Evolutionary conservation across 53 echinoderm and acorn worm species (phyloP).

Genomic region (Luidia sarsii): DNA sequence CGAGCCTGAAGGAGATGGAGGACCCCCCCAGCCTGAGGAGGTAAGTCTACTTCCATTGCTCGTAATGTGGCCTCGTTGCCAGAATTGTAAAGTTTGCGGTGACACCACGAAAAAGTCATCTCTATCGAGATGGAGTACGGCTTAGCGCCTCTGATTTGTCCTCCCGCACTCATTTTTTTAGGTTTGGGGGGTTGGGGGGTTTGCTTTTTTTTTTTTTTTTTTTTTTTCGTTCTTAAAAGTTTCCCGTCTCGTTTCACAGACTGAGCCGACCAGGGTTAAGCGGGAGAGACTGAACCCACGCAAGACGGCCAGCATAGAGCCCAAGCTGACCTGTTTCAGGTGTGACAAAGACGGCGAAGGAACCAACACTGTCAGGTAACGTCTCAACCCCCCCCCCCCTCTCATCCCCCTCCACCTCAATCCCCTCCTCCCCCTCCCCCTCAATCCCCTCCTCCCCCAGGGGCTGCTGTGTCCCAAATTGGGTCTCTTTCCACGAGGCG

Average conservation of each 20-base stretch:
- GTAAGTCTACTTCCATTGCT: conserved; percentile 4
- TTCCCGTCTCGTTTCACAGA: background rate
- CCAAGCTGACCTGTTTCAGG: conserved; percentile 21
- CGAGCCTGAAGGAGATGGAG: conserved; percentile 38
- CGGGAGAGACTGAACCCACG: background rate
- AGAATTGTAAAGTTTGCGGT: too few relatives aligned
- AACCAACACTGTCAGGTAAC: conserved; percentile 66
- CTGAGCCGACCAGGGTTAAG: conserved; percentile 29
- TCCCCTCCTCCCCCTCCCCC: background rate
- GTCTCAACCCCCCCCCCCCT: background rate
- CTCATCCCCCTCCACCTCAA: background rate
- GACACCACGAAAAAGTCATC: too few relatives aligned
- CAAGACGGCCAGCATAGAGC: background rate
- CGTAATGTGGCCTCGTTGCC: too few relatives aligned
- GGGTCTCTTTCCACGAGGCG: too few relatives aligned
- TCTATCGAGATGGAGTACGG: too few relatives aligned
- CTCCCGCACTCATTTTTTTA: too few relatives aligned
- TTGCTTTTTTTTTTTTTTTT: too few relatives aligned
- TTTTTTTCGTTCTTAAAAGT: background rate
- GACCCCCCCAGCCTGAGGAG: too few relatives aligned
- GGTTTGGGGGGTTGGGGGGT: too few relatives aligned
- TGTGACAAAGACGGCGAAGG: conserved; percentile 54
- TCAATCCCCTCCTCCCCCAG: too few relatives aligned
- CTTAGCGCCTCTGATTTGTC: too few relatives aligned
- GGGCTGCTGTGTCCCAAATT: too few relatives aligned